Evolutionary conservation across 2,888 invertebrate genomes (phyloP).

Genomic region (Lasioglossum lativentre): DNA sequence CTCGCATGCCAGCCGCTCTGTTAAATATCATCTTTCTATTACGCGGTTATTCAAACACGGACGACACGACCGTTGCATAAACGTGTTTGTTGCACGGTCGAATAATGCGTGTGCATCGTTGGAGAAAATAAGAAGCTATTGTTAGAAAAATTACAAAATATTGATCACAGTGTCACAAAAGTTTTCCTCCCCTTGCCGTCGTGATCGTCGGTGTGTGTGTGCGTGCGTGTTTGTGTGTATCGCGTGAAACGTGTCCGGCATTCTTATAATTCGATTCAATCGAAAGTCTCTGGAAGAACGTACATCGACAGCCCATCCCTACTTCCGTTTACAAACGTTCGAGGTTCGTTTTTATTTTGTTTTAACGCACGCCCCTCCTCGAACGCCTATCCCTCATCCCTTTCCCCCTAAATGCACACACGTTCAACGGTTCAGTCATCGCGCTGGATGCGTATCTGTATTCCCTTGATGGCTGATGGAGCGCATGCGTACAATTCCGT

Average conservation of each 20-base stretch:
- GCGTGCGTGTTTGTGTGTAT: neutral
- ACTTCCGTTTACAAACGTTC: slow-evolving; percentile 56
- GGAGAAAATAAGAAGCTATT: neutral
- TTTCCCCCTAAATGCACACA: neutral
- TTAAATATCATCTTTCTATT: slow-evolving; percentile 22
- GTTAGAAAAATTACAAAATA: slow-evolving; percentile 5
- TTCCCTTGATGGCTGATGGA: slow-evolving; percentile 2
- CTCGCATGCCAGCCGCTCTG: slow-evolving; percentile 16
- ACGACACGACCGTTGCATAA: neutral
- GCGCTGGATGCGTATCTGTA: slow-evolving; percentile 13
- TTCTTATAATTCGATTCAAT: slow-evolving; percentile 20
- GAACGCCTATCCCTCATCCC: neutral
- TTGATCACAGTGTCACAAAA: neutral
- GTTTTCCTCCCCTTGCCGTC: neutral
- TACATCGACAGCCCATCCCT: slow-evolving; percentile 45
- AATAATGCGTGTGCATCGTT: neutral
- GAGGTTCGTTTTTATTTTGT: slow-evolving; percentile 46
- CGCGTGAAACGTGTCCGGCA: slow-evolving; percentile 12
- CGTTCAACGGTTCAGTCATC: slow-evolving; percentile 29
- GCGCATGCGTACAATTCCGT: slow-evolving; percentile 43
- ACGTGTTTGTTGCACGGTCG: neutral
- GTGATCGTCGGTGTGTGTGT: neutral
- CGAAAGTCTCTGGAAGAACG: slow-evolving; percentile 29
- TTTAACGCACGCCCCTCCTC: slow-evolving; percentile 27
- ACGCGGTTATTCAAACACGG: neutral